Evolutionary conservation across 2,797 vertebrate genomes (phyloP), one percentile per base, ranked within the genome.

Genomic region (Merluccius polli): DNA sequence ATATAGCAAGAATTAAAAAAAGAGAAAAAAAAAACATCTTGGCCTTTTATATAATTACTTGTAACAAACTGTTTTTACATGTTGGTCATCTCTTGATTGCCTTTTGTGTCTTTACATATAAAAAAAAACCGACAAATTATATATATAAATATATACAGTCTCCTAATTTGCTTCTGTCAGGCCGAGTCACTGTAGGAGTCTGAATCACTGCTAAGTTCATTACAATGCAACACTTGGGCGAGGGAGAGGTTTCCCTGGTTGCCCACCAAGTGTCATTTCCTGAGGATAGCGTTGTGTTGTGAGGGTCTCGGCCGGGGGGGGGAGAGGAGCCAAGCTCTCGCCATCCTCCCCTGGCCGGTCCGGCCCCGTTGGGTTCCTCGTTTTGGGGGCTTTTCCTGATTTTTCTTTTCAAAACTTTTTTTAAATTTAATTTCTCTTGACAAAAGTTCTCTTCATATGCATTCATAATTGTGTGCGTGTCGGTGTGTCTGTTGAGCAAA

Each of bases 31-130:
- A 75, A 77, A 89, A 90, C 86, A 90, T 91, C 86, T 92, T 91
- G 89, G 92, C 91, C 92, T 94, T 94, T 95, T 94, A 92, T 94
- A 93, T 92, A 93, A 93, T 93, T 91, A 93, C 89, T 88, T 92
- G 92, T 94, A 93, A 93, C 87, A 90, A 90, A 91, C 92, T 79
- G 90, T 93, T 94, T 94, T 93, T 94, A 93, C 93, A 93, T 94
- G 92, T 93, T 83, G 87, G 89, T 94, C 93, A 94, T 93, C 91
- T 92, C 88, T 91, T 87, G 86, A 93, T 93, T 92, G 91, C 92
- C 92, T 94, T 94, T 93, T 93, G 90, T 94, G 93, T 95, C 90
- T 92, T 92, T 92, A 93, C 91, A 91, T 93, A 92, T 92, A 91
- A 93, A 92, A 92, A 84, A 93, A 92, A 65, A 65, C 8, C n/a